Evolutionary conservation across 2,113 vertebrate genomes (phyloP).

Genomic region (Egretta garzetta): DNA sequence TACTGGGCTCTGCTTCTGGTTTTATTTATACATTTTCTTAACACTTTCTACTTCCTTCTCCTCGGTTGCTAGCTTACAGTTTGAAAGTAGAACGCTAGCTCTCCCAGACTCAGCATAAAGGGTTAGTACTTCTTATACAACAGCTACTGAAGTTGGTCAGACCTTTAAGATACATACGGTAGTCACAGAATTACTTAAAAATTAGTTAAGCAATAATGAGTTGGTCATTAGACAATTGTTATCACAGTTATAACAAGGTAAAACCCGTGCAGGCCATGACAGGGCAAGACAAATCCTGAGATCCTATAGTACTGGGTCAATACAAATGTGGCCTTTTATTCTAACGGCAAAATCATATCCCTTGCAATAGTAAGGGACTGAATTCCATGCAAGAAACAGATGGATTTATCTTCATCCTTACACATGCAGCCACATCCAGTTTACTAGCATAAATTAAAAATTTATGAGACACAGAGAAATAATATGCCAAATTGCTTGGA

Average conservation of each 20-base stretch:
- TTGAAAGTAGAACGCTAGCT: background rate
- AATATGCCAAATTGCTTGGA: background rate
- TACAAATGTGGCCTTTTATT: background rate
- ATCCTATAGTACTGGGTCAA: fast-evolving
- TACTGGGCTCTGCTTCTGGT: background rate
- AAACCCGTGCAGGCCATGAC: background rate
- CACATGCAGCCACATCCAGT: background rate
- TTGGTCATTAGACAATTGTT: background rate
- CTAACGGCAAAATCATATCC: background rate
- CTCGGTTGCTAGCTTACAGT: background rate
- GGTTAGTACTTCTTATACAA: background rate
- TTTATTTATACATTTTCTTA: background rate
- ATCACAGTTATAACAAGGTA: background rate
- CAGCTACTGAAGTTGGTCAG: background rate
- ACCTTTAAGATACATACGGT: background rate
- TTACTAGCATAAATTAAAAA: background rate
- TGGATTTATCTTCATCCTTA: background rate
- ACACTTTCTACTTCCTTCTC: background rate
- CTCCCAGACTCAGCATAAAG: background rate
- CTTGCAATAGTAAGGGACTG: background rate
- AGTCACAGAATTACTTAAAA: background rate
- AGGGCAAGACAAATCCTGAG: background rate
- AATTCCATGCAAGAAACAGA: background rate
- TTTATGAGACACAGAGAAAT: background rate
- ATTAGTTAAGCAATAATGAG: background rate